Evolutionary conservation across 1,140 invertebrate genomes (phyloP), one percentile per base, ranked within the genome.

Genomic region (Helicoverpa zea): DNA sequence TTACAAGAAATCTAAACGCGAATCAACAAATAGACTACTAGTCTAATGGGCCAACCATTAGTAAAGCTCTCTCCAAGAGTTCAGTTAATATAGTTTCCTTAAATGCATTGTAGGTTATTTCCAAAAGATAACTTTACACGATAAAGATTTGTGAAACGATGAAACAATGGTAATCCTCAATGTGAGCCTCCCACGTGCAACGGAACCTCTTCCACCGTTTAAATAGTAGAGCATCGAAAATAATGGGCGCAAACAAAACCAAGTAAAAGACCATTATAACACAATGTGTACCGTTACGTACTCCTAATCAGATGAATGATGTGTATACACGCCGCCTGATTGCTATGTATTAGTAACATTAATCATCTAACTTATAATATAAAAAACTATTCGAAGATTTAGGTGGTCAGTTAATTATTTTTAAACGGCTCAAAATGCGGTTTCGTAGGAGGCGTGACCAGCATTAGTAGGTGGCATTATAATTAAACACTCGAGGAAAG

Each of bases 141-240:
- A 87, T 87, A 82, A 84, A 85, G 75, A 81, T 81, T 75, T 58
- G 81, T 83, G 64, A 81, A 86, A 88, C 88, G 86, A 87, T 88
- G 52, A 81, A 87, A 89, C 88, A 89, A 87, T 89, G 52, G 84
- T 84, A 66, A 80, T 84, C 63, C 72, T 85, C 83, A 84, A 86
- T 75, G 86, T 77, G 81, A 88, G 76, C 68, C 81, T 89, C 86
- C 79, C 83, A 87, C 87, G 82, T 75, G 75, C 87, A 91, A 90
- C 88, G 86, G 90, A 88, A 90, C 85, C 85, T 83, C 84, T 88
- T 89, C 89, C 89, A 86, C 84, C 80, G 83, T 85, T 87, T 88
- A 86, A 82, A 84, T 86, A 78, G 80, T 84, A 81, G 81, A 87
- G 72, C 86, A 83, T 81, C 84, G 80, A 87, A 88, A 84, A 83